phyloP scores from a whole-genome alignment of 2,797 vertebrate species.

The Pitangus sulphuratus region DNA sequence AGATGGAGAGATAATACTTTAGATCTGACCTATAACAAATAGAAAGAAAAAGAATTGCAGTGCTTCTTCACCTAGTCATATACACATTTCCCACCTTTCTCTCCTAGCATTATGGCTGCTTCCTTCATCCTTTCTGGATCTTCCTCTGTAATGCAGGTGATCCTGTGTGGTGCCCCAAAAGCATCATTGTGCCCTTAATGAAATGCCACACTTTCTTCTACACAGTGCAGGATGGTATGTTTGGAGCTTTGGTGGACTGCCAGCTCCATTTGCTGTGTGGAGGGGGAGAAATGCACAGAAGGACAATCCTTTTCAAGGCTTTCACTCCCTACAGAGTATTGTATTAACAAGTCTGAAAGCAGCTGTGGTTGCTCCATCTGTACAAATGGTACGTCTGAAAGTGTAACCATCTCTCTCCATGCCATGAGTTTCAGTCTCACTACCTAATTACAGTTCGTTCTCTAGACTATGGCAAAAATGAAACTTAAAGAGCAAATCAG shows the following conservation, averaged over 20 bases:
- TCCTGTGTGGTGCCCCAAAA: fast-evolving
- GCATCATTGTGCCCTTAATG: background rate
- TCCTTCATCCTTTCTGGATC: background rate
- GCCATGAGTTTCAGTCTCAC: slow-evolving; percentile 32
- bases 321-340: background rate
- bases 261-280: background rate
- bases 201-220: background rate
- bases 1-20: background rate
- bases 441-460: slow-evolving; percentile 9
- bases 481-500: slow-evolving; percentile 65
- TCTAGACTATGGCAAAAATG: slow-evolving; percentile 31
- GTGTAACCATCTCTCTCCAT: background rate
- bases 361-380: background rate
- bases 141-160: background rate
- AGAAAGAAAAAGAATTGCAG: background rate
- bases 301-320: background rate
- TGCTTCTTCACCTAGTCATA: background rate
- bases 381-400: background rate
- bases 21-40: background rate
- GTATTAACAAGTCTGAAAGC: background rate
- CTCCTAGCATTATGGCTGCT: background rate
- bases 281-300: background rate
- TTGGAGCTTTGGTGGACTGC: background rate
- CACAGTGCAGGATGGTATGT: fast-evolving
- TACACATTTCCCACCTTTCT: background rate